Conservation (phyloP, 2,888 invertebrate species). For the Idaea biselata region DNA sequence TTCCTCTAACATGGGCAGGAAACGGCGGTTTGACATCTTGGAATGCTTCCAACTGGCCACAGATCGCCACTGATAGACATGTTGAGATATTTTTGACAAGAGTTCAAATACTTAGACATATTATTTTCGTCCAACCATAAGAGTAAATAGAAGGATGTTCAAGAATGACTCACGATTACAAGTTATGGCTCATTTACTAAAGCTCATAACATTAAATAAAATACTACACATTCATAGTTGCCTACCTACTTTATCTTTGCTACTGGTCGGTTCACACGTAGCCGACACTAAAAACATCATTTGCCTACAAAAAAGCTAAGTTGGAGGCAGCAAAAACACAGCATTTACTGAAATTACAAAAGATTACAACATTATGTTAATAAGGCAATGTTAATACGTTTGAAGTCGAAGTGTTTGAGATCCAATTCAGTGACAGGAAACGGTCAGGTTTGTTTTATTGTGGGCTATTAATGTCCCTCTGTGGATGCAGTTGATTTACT, state of each 20-base stretch:
- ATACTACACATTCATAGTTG: too few species aligned
- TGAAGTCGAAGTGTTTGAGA: conserved; percentile 40
- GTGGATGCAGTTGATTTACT: conserved; percentile 60
- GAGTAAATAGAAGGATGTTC: not conserved
- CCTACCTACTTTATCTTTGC: not conserved
- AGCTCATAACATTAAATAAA: not conserved
- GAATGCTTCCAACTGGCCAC: not conserved
- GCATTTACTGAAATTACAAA: conserved; percentile 28
- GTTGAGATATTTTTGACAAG: not conserved
- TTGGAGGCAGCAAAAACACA: conserved; percentile 13
- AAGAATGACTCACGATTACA: not conserved
- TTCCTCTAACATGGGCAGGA: not conserved
- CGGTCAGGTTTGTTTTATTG: conserved; percentile 66
- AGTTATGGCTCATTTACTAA: conserved; percentile 3
- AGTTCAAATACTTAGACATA: not conserved
- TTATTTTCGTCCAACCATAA: not conserved
- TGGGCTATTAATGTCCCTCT: conserved; percentile 62
- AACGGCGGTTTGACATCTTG: not conserved
- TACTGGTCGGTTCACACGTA: not conserved
- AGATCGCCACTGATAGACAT: conserved; percentile 1
- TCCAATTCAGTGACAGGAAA: conserved; percentile 65
- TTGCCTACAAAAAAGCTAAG: not conserved
- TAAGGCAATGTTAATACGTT: conserved; percentile 27
- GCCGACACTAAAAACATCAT: not conserved
- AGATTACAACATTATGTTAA: conserved; percentile 40